Evolutionary conservation across 1,140 invertebrate genomes (phyloP).

Genomic region (Batillaria attramentaria): DNA sequence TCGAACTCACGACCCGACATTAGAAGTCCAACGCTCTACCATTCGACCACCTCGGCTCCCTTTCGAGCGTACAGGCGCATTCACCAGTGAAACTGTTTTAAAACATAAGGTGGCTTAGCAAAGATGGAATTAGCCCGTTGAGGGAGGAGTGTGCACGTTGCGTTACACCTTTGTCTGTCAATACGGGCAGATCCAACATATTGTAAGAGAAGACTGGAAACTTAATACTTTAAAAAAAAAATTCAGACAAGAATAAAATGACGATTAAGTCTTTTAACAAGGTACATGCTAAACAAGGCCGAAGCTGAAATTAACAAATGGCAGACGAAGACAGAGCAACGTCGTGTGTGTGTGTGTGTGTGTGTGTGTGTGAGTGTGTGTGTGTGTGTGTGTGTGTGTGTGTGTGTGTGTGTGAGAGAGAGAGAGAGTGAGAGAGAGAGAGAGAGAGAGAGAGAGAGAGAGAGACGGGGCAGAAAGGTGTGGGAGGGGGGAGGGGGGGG

Average conservation of each 20-base stretch:
- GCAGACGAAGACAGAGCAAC: not conserved
- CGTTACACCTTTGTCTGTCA: not conserved
- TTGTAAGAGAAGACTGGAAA: too few relatives aligned
- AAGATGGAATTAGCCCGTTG: too few relatives aligned
- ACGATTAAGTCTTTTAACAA: too few relatives aligned
- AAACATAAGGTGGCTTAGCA: too few relatives aligned
- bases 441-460: not conserved
- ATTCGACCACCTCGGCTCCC: too few relatives aligned
- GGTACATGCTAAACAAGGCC: too few relatives aligned
- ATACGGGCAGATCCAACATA: not conserved
- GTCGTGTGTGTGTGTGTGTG: constrained; percentile 7
- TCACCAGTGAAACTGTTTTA: too few relatives aligned
- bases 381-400: constrained; percentile 18
- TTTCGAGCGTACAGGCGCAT: too few relatives aligned
- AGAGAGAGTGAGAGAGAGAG: not conserved
- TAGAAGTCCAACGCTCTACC: too few relatives aligned
- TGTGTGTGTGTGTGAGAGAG: constrained; percentile 2
- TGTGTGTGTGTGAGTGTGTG: constrained; percentile 5
- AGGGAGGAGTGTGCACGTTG: not conserved
- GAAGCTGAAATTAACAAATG: not conserved
- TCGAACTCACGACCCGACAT: too few relatives aligned
- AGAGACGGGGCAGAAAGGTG: not conserved
- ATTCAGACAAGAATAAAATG: too few relatives aligned
- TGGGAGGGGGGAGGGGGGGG: not conserved
- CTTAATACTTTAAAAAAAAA: too few relatives aligned